Conservation (phyloP, 2,113 vertebrate species). For the Petrocephalus microphthalmus region DNA sequence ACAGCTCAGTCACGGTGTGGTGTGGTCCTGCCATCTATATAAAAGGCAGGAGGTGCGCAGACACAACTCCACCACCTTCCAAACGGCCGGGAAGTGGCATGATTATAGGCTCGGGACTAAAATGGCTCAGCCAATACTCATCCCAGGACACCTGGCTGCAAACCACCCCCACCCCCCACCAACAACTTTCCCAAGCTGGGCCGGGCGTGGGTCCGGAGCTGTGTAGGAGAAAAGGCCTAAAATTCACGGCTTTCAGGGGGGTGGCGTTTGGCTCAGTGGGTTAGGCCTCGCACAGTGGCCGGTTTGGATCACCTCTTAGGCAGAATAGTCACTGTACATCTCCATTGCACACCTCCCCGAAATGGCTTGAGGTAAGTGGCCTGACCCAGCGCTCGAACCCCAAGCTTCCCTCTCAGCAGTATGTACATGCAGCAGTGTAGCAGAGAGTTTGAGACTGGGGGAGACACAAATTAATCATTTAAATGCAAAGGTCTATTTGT, state of each 20-base stretch:
- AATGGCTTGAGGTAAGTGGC: background rate
- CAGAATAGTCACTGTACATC: background rate
- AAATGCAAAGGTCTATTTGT: background rate
- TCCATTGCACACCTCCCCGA: background rate
- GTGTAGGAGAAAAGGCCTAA: background rate
- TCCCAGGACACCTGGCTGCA: too few relatives aligned
- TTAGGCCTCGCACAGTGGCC: background rate
- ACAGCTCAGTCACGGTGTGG: background rate
- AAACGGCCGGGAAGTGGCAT: background rate
- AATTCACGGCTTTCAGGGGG: background rate
- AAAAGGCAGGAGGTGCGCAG: background rate
- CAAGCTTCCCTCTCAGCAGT: background rate
- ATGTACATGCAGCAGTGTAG: background rate
- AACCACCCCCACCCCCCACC: background rate
- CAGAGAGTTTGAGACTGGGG: background rate
- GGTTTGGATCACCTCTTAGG: background rate
- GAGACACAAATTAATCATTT: background rate
- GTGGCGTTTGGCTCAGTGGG: background rate
- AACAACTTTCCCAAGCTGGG: background rate
- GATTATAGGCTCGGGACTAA: background rate
- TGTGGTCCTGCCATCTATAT: conserved; percentile 12
- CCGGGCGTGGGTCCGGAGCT: background rate
- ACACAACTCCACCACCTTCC: background rate
- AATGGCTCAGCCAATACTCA: background rate
- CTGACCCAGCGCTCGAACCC: background rate